Percentiles rank a stretch among this genome's conserved stretches.
These are phyloP conservation scores for Rhodinocichla rosea DNA, from an alignment of 2,113 vertebrate genomes.

Conservation along the genomic window DNA sequence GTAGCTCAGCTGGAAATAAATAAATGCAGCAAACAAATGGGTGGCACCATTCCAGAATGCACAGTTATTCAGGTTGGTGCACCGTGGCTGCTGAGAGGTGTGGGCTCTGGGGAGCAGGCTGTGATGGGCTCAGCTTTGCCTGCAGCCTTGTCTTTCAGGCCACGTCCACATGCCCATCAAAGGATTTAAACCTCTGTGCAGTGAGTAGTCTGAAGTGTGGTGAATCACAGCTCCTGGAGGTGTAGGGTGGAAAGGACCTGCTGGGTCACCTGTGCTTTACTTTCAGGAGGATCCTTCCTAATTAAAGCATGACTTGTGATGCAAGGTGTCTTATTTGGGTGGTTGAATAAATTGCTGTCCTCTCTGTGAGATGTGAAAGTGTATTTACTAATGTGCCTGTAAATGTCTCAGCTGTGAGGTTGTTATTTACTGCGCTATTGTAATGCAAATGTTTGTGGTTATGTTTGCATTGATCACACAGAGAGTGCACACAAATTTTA, in stretches of 20 bases:
- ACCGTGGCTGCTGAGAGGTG: neutral
- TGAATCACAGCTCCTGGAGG: neutral
- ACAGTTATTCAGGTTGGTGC: neutral
- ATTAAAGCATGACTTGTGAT: neutral
- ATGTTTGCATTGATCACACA: conserved; percentile 22
- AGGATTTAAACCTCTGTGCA: neutral
- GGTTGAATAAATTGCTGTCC: neutral
- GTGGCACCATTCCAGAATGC: neutral
- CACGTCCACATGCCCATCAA: neutral
- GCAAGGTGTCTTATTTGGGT: neutral
- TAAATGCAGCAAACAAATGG: neutral
- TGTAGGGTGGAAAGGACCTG: neutral
- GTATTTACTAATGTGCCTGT: neutral
- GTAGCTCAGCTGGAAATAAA: neutral
- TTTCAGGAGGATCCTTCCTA: neutral
- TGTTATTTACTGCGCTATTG: conserved; percentile 45
- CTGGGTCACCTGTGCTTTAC: neutral
- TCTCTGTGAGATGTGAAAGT: neutral
- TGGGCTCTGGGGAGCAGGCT: neutral
- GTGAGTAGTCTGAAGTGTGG: neutral
- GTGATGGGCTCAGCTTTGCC: neutral
- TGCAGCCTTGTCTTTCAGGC: neutral
- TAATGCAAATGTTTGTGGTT: conserved; percentile 46
- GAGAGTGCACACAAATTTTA: neutral
- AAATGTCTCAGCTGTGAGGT: conserved; percentile 13